Evolutionary conservation across 2,113 vertebrate species (phyloP), one percentile per base, ranked within the genome.

Genomic region (Piaya cayana): DNA sequence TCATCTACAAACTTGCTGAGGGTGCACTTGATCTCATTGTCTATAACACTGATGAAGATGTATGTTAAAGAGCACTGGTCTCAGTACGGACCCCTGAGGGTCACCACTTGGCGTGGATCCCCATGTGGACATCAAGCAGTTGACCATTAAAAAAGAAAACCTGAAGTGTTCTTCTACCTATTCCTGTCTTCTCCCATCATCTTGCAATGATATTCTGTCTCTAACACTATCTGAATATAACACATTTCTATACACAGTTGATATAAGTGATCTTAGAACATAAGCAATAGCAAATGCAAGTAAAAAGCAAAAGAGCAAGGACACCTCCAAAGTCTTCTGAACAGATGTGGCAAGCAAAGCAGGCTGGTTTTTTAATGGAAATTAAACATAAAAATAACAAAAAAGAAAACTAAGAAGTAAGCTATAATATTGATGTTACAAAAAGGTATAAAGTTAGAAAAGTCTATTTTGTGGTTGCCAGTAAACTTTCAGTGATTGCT

Each of bases 361-460:
- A 50, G 0, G 1, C 3, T 36, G 43, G 59, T 78, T 3, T 68
- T 58, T 3, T 39, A 5, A 36, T 16, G 14, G 9, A 39, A 60
- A 34, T 21, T 7, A 8, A 14, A 36, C 19, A 15, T 18, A 43
- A 34, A 62, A 23, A 22, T 15, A 39, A 26, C 12, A 52, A 25
- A 8, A 47, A 29, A 13, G 1, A 15, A 25, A 32, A 12, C 2
- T 18, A 29, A 72, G 7, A 39, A 37, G 4, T 32, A 45, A 72
- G 34, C 6, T 49, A 2, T 30, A 36, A 69, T 25, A 1, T 22
- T 76, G 8, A 34, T 25, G 5, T 67, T 72, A 20, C 9, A 62
- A 53, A 67, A 43, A 15, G 4, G 0, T 30, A 37, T 29, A 29
- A 49, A 74, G 8, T 47, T 42, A 62, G 23, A 88, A 75, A 82